These are phyloP conservation scores for Arctocebus calabarensis DNA, from an alignment of 2,797 vertebrate genomes.

Conservation along the genomic window DNA sequence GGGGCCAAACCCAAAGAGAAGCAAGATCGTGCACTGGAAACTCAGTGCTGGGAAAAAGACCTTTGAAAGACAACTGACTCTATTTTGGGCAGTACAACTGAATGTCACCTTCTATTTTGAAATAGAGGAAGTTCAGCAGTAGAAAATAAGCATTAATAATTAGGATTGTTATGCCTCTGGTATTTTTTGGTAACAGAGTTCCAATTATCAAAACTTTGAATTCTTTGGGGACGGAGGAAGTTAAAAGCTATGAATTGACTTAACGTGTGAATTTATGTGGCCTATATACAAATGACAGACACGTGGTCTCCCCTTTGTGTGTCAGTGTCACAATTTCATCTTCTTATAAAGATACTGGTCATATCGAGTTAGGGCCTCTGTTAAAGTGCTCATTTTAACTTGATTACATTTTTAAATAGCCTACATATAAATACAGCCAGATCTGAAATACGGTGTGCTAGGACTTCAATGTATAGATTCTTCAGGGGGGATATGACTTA, in stretches of 20 bases:
- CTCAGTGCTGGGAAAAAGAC: background rate
- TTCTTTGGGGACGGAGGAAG: background rate
- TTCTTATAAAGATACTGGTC: background rate
- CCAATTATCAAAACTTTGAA: background rate
- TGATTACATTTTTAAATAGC: background rate
- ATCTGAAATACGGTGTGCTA: background rate
- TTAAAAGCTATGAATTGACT: background rate
- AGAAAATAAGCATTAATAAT: background rate
- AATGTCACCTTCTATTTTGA: background rate
- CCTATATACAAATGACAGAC: background rate
- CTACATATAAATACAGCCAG: background rate
- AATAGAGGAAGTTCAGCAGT: background rate
- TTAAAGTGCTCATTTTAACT: background rate
- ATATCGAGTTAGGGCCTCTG: background rate
- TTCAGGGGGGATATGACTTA: background rate
- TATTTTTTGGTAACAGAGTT: background rate
- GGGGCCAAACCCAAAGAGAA: background rate
- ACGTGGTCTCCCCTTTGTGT: accelerated
- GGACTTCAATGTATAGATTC: background rate
- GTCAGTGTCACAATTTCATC: background rate
- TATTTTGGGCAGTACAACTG: background rate
- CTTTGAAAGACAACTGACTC: background rate
- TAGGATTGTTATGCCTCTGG: background rate
- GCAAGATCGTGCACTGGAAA: background rate
- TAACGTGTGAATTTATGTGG: background rate